phyloP scores from a whole-genome alignment of 2,888 invertebrate genomes.

The Toxonevra muliebris region DNA sequence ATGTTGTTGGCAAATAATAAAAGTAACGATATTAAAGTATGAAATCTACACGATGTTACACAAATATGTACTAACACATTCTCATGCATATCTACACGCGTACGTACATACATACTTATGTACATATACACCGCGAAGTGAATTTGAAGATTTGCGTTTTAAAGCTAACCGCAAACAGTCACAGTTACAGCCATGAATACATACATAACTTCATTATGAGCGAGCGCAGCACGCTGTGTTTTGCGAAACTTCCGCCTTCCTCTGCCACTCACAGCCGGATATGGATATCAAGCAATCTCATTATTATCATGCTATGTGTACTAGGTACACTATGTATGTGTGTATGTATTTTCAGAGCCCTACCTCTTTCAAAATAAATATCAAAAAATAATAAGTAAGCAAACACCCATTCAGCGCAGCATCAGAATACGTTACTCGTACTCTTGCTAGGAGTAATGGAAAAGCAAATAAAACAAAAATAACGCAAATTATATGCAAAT shows the following conservation, averaged over 20 bases:
- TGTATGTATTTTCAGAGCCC: too few species aligned
- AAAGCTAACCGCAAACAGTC: background rate
- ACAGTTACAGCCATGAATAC: too few species aligned
- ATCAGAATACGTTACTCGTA: constrained; percentile 29
- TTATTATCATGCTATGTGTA: too few species aligned
- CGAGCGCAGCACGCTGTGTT: background rate
- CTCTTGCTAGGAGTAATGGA: constrained; percentile 31
- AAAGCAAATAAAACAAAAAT: constrained; percentile 51
- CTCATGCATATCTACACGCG: background rate
- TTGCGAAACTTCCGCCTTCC: background rate
- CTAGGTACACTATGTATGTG: too few species aligned
- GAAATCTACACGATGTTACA: constrained; percentile 2
- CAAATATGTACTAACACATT: background rate
- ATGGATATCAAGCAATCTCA: background rate
- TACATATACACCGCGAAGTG: background rate
- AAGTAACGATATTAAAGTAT: constrained; percentile 1
- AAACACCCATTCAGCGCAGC: constrained; percentile 4
- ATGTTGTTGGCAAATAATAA: constrained; percentile 22
- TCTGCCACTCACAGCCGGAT: background rate
- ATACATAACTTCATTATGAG: constrained; percentile 4
- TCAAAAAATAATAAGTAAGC: background rate
- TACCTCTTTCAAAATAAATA: too few species aligned
- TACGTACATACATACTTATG: background rate
- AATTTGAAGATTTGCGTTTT: background rate
- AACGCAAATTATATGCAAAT: constrained; percentile 64